Evolutionary conservation across 2,888 invertebrate species (phyloP).

Genomic region (Torymus tubicola): DNA sequence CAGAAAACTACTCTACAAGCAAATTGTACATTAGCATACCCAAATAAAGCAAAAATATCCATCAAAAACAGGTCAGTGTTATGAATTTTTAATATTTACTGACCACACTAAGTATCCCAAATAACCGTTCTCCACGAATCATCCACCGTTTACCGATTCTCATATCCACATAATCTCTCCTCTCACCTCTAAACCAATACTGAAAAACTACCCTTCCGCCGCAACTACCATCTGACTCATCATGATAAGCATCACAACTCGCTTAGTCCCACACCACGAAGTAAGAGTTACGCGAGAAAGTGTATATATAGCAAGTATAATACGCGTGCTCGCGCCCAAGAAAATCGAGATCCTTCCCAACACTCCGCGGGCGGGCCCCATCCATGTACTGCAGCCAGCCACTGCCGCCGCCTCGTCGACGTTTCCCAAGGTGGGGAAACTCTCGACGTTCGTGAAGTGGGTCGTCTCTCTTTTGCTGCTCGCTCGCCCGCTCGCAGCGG

Average conservation of each 20-base stretch:
- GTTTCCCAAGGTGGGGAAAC: slow-evolving; percentile 58
- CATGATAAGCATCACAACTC: not conserved
- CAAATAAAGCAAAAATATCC: no score
- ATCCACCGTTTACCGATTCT: no score
- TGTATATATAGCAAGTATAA: slow-evolving; percentile 20
- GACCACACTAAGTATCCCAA: not conserved
- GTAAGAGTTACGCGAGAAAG: slow-evolving; percentile 51
- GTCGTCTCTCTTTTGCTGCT: slow-evolving; percentile 71
- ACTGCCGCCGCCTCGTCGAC: slow-evolving; percentile 6
- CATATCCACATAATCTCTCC: no score
- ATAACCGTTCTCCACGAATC: no score
- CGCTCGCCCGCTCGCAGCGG: slow-evolving; percentile 11
- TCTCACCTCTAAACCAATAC: no score
- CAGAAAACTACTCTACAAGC: no score
- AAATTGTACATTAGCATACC: no score
- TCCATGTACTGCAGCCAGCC: not conserved
- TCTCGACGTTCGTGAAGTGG: slow-evolving; percentile 69
- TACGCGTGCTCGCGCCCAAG: slow-evolving; percentile 12
- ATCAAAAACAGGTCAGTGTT: no score
- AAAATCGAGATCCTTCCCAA: slow-evolving; percentile 56
- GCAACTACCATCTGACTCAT: no score
- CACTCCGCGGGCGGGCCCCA: slow-evolving; percentile 1
- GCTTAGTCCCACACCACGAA: not conserved
- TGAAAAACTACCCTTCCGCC: no score
- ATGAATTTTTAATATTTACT: no score